Percentiles rank a stretch among this genome's conserved stretches.
Conservation (phyloP, 2,888 invertebrate genomes). For the Chloromyia formosa region DNA sequence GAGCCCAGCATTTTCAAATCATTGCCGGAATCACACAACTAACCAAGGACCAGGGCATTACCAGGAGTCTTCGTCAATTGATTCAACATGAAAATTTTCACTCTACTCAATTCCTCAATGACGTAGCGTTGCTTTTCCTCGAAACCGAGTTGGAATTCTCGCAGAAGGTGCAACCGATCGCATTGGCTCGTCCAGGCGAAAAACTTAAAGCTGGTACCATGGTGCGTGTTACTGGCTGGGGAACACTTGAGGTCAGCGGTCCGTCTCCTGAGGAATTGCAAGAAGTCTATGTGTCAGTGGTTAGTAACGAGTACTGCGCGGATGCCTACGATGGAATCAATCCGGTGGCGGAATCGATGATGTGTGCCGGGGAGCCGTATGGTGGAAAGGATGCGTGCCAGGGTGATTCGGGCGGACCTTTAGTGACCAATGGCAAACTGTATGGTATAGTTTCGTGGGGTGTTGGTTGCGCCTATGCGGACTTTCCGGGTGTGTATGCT, state of each 20-base stretch:
- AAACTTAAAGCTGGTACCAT: constrained; percentile 19
- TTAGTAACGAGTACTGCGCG: constrained; percentile 55
- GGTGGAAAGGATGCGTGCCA: constrained; percentile 42
- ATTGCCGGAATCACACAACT: constrained; percentile 66
- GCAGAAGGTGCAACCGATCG: constrained; percentile 61
- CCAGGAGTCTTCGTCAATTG: neutral
- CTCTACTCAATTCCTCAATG: constrained; percentile 65
- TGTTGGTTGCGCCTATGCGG: constrained; percentile 29
- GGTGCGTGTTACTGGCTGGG: constrained; percentile 47
- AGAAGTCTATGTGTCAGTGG: constrained; percentile 16
- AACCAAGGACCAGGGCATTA: constrained; percentile 5
- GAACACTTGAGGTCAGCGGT: constrained; percentile 29
- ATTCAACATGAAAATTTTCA: constrained; percentile 65
- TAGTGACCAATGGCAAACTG: neutral
- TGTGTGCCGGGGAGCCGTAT: constrained; percentile 55
- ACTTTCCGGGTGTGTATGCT: constrained; percentile 35
- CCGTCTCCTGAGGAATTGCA: constrained; percentile 15
- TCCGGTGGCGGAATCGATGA: constrained; percentile 59
- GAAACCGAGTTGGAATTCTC: constrained; percentile 61
- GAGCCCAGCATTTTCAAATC: constrained; percentile 51
- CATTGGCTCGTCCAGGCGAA: constrained; percentile 54
- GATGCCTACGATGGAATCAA: constrained; percentile 44
- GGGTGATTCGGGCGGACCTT: constrained; percentile 42
- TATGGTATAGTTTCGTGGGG: constrained; percentile 45
- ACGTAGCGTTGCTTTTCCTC: constrained; percentile 68